phyloP scores from a whole-genome alignment of 1,140 invertebrate species.

The Diploscapter pachys region DNA sequence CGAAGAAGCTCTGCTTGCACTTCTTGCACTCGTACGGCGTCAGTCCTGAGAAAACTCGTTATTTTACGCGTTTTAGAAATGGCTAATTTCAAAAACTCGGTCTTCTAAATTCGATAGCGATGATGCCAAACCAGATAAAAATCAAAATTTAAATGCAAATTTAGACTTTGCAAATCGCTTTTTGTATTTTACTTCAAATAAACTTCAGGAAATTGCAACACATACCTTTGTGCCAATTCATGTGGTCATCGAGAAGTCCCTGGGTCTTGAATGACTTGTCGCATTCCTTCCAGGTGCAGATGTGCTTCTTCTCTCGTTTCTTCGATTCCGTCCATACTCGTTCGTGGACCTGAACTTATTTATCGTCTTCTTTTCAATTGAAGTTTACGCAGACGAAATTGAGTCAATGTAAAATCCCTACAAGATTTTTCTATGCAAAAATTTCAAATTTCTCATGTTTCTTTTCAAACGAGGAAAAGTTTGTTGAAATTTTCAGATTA shows the following conservation, averaged over 20 bases:
- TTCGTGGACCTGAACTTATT: conserved; percentile 10
- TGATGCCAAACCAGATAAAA: not conserved
- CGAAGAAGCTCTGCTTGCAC: conserved; percentile 34
- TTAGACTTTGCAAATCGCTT: not conserved
- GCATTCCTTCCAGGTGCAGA: conserved; percentile 63
- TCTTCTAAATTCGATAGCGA: too few species aligned
- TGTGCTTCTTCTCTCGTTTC: conserved; percentile 1
- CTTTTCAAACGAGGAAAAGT: not conserved
- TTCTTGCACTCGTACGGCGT: conserved; percentile 19
- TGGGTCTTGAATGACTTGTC: conserved; percentile 65
- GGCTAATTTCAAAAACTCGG: too few species aligned
- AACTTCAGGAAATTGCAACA: not conserved
- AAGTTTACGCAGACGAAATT: not conserved
- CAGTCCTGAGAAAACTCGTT: conserved; percentile 14
- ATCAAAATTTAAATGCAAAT: not conserved
- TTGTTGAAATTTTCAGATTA: not conserved
- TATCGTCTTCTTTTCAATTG: not conserved
- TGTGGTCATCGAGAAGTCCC: conserved; percentile 41
- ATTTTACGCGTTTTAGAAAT: conserved; percentile 7
- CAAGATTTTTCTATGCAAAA: not conserved
- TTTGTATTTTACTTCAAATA: not conserved
- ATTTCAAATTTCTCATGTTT: conserved; percentile 12
- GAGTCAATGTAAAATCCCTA: conserved; percentile 8
- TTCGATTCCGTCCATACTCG: conserved; percentile 29
- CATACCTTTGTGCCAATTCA: conserved; percentile 44